Base-by-base conservation (phyloP, 2,888 invertebrate genomes). In the Drosophila leonis region DNA sequence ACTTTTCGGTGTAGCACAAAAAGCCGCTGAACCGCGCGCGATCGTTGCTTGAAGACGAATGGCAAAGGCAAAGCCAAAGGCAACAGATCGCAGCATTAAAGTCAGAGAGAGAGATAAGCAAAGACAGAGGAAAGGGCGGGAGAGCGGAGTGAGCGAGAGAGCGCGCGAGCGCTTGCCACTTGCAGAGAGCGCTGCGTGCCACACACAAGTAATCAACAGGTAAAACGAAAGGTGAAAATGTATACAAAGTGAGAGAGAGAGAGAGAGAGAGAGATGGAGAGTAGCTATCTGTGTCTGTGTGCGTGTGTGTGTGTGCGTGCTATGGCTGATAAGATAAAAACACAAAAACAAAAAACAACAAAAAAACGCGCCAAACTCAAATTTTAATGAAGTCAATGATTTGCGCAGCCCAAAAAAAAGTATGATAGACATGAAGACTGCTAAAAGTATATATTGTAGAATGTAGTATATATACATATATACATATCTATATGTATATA, bases 41-140 rank as follows among this genome's bases (percentile, higher is more conserved):
- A 80, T 87, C 87, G 84, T 80, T 83, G 87, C 85, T 84, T 88
- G 80, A 73, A 80, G 81, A 80, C 88, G 88, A 90, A 88, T 90
- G 84, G 55, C 39, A 56, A 60, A 65, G 37, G 74, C 63, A 44
- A 68, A 65, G 76, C 65, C 76, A 49, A 75, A 68, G 83, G 73
- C 68, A 54, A 65, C 72, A 73, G 66, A 76, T 76, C 78, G 67
- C 33, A 33, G 56, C 72, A 55, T 51, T 72, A 64, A 79, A 87
- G 77, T 86, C 77, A 64, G 87, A 72, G 65, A 78, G 71, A 56
- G 46, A 59, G 56, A 63, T 33, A 42, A 82, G 79, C 77, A 75
- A 61, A 81, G 67, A 56, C 41, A 59, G 59, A 64, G 31, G 18
- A 31, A 29, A 52, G 52, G 9, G 35, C 24, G 52, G 24, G 18